phyloP scores from a whole-genome alignment of 2,797 vertebrate species.

The Enteromius thamalakanensis region DNA sequence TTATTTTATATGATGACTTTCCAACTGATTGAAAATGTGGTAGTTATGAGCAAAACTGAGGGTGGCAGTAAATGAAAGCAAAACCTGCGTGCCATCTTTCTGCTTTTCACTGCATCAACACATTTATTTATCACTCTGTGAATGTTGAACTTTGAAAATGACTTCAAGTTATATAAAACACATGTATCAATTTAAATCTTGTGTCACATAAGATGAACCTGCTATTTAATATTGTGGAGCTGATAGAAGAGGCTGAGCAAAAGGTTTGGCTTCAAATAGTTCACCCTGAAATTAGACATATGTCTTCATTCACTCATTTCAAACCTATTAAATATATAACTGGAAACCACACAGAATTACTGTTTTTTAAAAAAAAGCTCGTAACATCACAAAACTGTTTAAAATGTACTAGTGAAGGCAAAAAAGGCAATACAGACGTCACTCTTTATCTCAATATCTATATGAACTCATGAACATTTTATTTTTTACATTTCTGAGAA shows the following conservation, averaged over 20 bases:
- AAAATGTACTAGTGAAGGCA: background rate
- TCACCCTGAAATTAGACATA: background rate
- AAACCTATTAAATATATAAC: background rate
- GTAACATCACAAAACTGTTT: background rate
- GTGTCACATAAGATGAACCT: conserved; percentile 85
- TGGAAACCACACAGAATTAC: background rate
- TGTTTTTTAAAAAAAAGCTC: background rate
- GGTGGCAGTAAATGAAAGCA: background rate
- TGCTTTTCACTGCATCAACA: background rate
- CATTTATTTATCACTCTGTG: background rate
- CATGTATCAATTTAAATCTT: conserved; percentile 74
- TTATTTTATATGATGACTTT: background rate
- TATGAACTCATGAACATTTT: background rate
- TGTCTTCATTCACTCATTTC: background rate
- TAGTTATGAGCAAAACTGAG: background rate
- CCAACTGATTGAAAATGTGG: background rate
- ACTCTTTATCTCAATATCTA: background rate
- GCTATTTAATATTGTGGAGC: conserved; percentile 83
- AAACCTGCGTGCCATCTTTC: background rate
- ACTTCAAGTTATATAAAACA: background rate
- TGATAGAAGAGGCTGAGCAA: conserved; percentile 85
- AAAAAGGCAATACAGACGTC: too few relatives aligned
- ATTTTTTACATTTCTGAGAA: background rate
- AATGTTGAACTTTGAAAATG: background rate
- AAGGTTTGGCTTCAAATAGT: conserved; percentile 75